Conservation (phyloP, 1,140 invertebrate species). For the Halesus radiatus region DNA sequence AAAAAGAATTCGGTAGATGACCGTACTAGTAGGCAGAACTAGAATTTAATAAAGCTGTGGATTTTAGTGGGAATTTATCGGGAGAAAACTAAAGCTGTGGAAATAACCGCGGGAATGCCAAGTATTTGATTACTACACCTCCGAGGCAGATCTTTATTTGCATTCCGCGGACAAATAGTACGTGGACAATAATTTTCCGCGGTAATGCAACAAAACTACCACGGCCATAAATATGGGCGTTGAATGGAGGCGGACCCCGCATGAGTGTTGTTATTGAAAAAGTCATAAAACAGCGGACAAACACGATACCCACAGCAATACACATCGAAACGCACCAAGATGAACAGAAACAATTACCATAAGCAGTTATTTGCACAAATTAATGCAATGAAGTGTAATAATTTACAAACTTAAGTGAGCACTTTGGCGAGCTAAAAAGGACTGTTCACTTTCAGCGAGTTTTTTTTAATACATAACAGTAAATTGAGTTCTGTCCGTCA, state of each 20-base stretch:
- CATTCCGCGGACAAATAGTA: background rate
- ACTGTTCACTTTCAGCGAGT: background rate
- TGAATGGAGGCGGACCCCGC: background rate
- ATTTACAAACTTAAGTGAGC: background rate
- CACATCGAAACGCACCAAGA: background rate
- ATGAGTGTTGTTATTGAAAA: background rate
- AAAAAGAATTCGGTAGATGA: too few species aligned
- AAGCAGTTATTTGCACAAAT: background rate
- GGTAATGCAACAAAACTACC: background rate
- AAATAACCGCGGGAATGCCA: background rate
- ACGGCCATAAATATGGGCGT: background rate
- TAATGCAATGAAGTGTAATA: background rate
- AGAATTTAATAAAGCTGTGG: too few species aligned
- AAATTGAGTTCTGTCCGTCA: too few species aligned
- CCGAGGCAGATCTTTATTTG: background rate
- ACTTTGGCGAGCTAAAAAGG: background rate
- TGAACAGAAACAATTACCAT: background rate
- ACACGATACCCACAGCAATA: background rate
- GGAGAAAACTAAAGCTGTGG: too few species aligned
- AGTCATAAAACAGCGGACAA: background rate
- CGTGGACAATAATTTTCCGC: background rate
- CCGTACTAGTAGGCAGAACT: too few species aligned
- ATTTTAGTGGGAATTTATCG: too few species aligned
- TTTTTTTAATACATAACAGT: background rate
- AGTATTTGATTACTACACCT: background rate